Conservation (phyloP, 2,888 invertebrate species). For the Thereva unica region DNA sequence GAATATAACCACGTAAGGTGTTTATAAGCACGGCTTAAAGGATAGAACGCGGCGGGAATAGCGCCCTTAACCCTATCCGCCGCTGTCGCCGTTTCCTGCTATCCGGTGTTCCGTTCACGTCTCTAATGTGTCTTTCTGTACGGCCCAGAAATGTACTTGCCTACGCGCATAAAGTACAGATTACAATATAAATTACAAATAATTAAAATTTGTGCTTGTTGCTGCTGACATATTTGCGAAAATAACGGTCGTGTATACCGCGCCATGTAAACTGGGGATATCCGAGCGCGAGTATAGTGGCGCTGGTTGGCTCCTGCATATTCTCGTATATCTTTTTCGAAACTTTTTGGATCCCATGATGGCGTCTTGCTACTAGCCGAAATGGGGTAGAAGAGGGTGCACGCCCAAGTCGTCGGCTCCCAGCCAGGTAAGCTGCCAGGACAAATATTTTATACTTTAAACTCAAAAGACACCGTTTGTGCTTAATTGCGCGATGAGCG, state of each 20-base stretch:
- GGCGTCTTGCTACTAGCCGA: not conserved
- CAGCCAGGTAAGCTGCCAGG: conserved; percentile 18
- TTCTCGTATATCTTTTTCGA: conserved; percentile 17
- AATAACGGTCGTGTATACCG: not conserved
- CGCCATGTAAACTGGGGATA: too few relatives aligned
- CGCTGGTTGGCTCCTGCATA: conserved; percentile 15
- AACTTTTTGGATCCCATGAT: conserved; percentile 24
- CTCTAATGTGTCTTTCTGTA: conserved; percentile 1
- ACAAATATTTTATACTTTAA: conserved; percentile 42
- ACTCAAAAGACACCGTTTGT: conserved; percentile 51
- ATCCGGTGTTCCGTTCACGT: not conserved
- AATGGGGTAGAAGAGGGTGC: not conserved
- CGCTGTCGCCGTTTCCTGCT: too few relatives aligned
- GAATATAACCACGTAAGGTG: conserved; percentile 17
- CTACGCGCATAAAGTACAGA: conserved; percentile 37
- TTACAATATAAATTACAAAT: conserved; percentile 42
- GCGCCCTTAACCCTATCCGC: conserved; percentile 10
- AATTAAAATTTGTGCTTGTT: conserved; percentile 43
- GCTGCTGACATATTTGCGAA: conserved; percentile 37
- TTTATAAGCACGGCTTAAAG: too few relatives aligned
- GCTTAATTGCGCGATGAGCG: conserved; percentile 56
- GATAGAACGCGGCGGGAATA: too few relatives aligned
- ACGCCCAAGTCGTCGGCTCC: too few relatives aligned
- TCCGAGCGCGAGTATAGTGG: conserved; percentile 13
- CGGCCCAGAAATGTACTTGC: conserved; percentile 14